Conservation (phyloP, 2,797 vertebrate genomes). For the Spinus olivaceus region DNA sequence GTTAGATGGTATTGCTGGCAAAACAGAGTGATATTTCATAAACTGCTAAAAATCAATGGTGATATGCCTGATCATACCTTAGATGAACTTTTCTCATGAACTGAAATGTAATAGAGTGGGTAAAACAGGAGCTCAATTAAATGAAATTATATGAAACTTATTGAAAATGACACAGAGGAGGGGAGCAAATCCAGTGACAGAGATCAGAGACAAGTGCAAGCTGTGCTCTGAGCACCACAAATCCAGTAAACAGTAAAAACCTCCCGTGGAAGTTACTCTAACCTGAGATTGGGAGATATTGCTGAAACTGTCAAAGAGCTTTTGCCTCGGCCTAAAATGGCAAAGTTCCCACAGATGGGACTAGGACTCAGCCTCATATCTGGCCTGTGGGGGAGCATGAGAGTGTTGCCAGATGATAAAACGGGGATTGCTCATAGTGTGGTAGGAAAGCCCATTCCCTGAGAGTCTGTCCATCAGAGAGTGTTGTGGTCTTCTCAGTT, state of each 20-base stretch:
- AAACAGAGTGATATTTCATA: slow-evolving; percentile 35
- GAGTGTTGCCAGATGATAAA: background rate
- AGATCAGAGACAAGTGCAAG: background rate
- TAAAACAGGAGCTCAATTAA: background rate
- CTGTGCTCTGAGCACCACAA: background rate
- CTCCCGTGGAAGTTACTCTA: background rate
- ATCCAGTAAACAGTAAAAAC: background rate
- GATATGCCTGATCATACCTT: background rate
- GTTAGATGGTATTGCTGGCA: slow-evolving; percentile 26
- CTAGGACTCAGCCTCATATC: background rate
- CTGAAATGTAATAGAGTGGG: background rate
- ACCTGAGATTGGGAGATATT: background rate
- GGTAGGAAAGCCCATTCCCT: background rate
- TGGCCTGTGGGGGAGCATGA: accelerated
- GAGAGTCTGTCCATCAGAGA: accelerated
- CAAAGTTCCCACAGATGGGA: background rate
- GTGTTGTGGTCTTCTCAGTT: background rate
- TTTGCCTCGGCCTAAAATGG: accelerated
- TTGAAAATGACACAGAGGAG: background rate
- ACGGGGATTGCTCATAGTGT: background rate
- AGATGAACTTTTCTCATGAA: slow-evolving; percentile 28
- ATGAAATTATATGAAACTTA: background rate
- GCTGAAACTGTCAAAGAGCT: background rate
- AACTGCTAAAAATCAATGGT: slow-evolving; percentile 31
- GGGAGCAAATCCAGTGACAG: background rate